These are phyloP conservation scores for Scolopax rusticola DNA, from an alignment of 2,797 vertebrate species.

Conservation along the genomic window DNA sequence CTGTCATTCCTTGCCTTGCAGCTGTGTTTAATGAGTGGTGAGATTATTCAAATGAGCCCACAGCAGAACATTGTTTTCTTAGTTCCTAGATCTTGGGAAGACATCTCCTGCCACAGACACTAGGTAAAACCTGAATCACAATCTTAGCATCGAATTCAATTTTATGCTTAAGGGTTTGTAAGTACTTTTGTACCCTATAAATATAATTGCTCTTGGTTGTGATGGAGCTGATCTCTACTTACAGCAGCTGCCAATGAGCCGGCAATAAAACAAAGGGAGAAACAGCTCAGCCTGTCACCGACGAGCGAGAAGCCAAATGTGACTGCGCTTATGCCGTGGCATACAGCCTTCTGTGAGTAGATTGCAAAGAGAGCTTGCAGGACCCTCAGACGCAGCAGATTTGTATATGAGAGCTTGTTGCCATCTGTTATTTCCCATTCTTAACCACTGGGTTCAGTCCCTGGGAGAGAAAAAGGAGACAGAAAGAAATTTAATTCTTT, in stretches of 20 bases:
- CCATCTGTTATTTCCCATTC: constrained; percentile 61
- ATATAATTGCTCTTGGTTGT: constrained; percentile 55
- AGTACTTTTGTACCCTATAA: constrained; percentile 34
- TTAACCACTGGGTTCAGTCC: constrained; percentile 33
- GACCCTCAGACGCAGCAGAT: not conserved
- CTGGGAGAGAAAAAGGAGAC: constrained; percentile 31
- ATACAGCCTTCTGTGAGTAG: not conserved
- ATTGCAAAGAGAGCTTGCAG: constrained; percentile 38
- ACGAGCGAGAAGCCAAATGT: constrained; percentile 62
- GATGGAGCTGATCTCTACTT: constrained; percentile 49
- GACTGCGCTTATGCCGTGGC: not conserved
- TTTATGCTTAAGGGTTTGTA: constrained; percentile 52
- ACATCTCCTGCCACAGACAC: constrained; percentile 55
- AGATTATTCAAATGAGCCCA: constrained; percentile 83
- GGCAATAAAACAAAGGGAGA: constrained; percentile 69
- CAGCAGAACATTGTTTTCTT: constrained; percentile 71
- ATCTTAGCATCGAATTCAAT: not conserved
- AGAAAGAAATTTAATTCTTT: constrained; percentile 45
- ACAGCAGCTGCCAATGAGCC: constrained; percentile 61
- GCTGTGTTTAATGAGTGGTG: constrained; percentile 84
- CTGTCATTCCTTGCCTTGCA: constrained; percentile 77
- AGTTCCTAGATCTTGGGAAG: constrained; percentile 64
- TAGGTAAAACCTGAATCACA: constrained; percentile 45
- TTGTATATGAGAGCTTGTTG: constrained; percentile 49
- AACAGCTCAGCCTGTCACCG: constrained; percentile 50